phyloP scores from a whole-genome alignment of 2,888 invertebrate species.

The Idaea straminata region DNA sequence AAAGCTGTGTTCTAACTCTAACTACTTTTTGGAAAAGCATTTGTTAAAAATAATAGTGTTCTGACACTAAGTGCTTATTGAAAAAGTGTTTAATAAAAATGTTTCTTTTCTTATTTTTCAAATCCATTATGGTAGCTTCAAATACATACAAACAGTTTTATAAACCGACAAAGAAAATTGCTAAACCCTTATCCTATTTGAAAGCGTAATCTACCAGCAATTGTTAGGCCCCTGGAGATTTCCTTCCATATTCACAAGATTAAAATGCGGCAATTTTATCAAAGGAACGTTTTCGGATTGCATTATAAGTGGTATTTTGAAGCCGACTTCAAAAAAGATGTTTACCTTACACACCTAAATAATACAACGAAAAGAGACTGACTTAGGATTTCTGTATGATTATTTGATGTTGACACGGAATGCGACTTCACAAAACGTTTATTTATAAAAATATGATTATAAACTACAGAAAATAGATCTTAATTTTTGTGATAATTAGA shows the following conservation, averaged over 20 bases:
- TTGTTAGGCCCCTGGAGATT: neutral
- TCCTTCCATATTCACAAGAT: neutral
- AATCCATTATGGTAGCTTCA: neutral
- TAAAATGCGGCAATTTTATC: neutral
- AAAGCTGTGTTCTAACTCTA: too few species aligned
- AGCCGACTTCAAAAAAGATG: neutral
- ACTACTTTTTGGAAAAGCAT: neutral
- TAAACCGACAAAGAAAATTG: constrained; percentile 1
- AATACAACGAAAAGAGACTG: neutral
- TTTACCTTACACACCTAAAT: neutral
- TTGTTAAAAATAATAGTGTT: neutral
- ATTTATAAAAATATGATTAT: too few species aligned
- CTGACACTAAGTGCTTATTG: too few species aligned
- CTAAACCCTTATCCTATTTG: constrained; percentile 1
- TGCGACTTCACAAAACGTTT: too few species aligned
- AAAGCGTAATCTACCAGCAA: neutral
- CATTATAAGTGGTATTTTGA: neutral
- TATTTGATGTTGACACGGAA: too few species aligned
- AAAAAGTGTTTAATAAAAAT: neutral
- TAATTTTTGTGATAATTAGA: too few species aligned
- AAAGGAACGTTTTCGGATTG: neutral
- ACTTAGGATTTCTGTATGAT: neutral
- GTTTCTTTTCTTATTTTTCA: neutral
- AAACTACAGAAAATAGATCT: too few species aligned
- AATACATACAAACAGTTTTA: neutral